phyloP scores from a whole-genome alignment of 2,113 vertebrate species.

The Collichthys lucidus region DNA sequence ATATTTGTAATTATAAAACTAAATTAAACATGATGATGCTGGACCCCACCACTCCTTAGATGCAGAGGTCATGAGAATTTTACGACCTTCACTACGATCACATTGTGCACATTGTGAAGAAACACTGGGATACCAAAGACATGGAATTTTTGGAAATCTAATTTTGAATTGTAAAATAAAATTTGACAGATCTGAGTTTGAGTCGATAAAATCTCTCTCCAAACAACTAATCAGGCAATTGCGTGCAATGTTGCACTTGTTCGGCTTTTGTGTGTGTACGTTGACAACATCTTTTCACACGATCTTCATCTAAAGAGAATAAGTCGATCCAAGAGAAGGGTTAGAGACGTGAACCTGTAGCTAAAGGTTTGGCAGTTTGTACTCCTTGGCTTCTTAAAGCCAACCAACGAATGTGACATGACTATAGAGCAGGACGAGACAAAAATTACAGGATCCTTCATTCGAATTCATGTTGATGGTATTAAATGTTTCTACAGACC shows the following conservation, averaged over 20 bases:
- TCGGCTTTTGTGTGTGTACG: not conserved
- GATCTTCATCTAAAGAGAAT: not conserved
- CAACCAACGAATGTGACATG: too few species aligned
- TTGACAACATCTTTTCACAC: not conserved
- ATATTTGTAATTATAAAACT: slow-evolving; percentile 7
- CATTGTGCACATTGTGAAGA: not conserved
- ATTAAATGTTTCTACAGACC: too few species aligned
- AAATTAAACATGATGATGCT: not conserved
- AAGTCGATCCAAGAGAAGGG: not conserved
- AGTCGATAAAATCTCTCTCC: not conserved
- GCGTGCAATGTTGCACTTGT: not conserved
- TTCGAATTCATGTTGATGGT: too few species aligned
- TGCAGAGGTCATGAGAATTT: slow-evolving; percentile 8
- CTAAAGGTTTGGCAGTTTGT: not conserved
- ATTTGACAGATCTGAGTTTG: not conserved
- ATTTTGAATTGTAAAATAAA: not conserved
- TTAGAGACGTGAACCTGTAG: not conserved
- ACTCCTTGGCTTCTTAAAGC: too few species aligned
- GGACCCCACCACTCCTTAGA: not conserved
- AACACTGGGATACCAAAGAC: not conserved
- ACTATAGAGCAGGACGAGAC: too few species aligned
- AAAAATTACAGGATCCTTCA: too few species aligned
- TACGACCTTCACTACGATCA: not conserved
- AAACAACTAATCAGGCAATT: not conserved
- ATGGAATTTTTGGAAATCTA: too few species aligned